Evolutionary conservation across 2,797 vertebrate species (phyloP), one percentile per base, ranked within the genome.

Genomic region (Smutsia temminckii): DNA sequence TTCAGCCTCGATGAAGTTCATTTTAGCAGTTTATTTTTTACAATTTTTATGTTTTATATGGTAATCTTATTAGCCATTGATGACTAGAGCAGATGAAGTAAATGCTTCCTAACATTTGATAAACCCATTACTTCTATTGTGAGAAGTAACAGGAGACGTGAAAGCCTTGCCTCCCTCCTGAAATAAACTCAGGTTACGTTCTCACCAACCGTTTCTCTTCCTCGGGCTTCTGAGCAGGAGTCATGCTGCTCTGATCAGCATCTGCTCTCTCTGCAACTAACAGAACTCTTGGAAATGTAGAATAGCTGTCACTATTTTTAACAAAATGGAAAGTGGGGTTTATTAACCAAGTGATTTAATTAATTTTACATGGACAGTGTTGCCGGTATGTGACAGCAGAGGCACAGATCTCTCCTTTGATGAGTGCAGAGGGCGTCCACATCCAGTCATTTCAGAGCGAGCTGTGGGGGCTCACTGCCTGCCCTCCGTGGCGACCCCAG

Each of bases 181-280:
- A 95, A 97, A 81, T 94, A 84, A 98, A 96, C 75, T 75, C 42
- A 57, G 49, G 12, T 92, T 93, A 77, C 94, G 75, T 97, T 97
- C 90, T 96, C 95, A 90, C 89, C 95, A 96, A 34, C 51, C 0
- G 0, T 61, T 51, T 95, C 0, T 61, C 63, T 96, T 89, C 68
- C 87, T 42, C 14, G 59, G 51, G 49, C 51, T 97, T 95, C 34
- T 69, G 66, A 96, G 79, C 46, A 74, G 14, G 75, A 25, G 7
- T 51, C 25, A 7, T 4, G 11, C 57, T 64, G n/a, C 57, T 75
- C 66, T 21, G 34, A 81, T 94, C 49, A 77, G 23, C 59, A 10
- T 9, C 51, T 95, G 2, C 68, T 46, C 55, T 94, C 59, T 80
- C 75, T 89, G 53, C 46, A 85, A 94, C 69, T 57, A 86, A 91